Percentiles rank a stretch among this genome's conserved stretches.
Evolutionary conservation across 2,113 vertebrate species (phyloP).

Genomic region (Zosterops lateralis): DNA sequence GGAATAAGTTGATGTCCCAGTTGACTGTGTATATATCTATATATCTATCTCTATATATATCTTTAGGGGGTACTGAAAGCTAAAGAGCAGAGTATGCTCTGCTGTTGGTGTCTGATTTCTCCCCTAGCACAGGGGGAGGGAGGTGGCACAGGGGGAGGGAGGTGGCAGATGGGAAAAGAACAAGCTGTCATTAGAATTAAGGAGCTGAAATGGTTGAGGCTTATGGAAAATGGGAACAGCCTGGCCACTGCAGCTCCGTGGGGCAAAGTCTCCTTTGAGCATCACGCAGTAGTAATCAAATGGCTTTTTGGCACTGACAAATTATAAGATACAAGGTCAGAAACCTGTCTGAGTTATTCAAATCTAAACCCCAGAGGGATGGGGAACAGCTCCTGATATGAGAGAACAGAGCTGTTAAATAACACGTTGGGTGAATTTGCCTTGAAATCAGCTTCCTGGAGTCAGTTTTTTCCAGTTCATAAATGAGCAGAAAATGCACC

Average conservation of each 20-base stretch:
- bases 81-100: neutral
- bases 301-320: neutral
- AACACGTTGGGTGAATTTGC: neutral
- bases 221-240: neutral
- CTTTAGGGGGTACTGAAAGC: neutral
- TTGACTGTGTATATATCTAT: neutral
- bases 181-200: slow-evolving; percentile 53
- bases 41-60: neutral
- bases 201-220: slow-evolving; percentile 16
- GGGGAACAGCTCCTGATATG: neutral
- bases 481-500: neutral
- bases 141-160: slow-evolving; percentile 26
- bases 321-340: neutral
- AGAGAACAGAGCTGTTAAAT: neutral
- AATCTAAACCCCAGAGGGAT: neutral
- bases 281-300: neutral
- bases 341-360: neutral
- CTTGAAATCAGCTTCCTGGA: neutral
- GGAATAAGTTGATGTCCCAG: neutral
- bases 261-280: neutral
- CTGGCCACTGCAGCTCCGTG: rapidly evolving
- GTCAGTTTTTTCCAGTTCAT: neutral
- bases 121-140: slow-evolving; percentile 10
- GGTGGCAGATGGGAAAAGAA: slow-evolving; percentile 47
- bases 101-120: slow-evolving; percentile 33